Base-by-base conservation (phyloP, 2,888 invertebrate species). In the Dryadula phaetusa region DNA sequence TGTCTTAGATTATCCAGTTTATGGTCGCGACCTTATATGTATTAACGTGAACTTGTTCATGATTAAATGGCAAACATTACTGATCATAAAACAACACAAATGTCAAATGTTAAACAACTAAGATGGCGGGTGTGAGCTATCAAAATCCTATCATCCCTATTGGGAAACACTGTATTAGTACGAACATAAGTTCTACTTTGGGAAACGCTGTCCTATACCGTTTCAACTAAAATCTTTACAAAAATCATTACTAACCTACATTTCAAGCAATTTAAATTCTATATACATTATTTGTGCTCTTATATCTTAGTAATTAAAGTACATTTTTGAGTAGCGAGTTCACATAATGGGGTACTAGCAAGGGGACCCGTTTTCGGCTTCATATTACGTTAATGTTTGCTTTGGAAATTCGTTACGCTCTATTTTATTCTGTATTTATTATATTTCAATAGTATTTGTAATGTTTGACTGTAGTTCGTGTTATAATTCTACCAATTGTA, bases 321-420 rank as follows among this genome's bases (percentile, higher is more conserved):
- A 20, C 8, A 54, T 5, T 34, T 22, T 10, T 46, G 56, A 12
- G 56, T 44, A 20, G 7, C 42, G 40, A 20, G 20, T 61, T 61
- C 49, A 18, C 3, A 25, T 32, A 34, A 53, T 46, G 52, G 37
- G 70, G 69, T 73, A 56, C 67, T 71, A 69, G 83, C 82, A 81
- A 84, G 86, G 87, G 91, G 88, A 88, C 88, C 90, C 88, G 85
- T 85, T 65, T 65, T 49, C 42, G 81, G 79, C 81, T 82, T 90
- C 88, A 79, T 84, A 86, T 92, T 90, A 85, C 91, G 82, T 84
- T 85, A 86, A 87, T 92, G 90, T 92, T 92, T 92, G 85, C 89
- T 87, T 88, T 91, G 88, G 83, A 92, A 91, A 92, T 92, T 90
- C 91, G 92, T 90, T 87, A 87, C 85, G 90, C 82, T 77, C 79